Evolutionary conservation across 1,140 invertebrate genomes (phyloP).

Genomic region (Eumaeus atala): DNA sequence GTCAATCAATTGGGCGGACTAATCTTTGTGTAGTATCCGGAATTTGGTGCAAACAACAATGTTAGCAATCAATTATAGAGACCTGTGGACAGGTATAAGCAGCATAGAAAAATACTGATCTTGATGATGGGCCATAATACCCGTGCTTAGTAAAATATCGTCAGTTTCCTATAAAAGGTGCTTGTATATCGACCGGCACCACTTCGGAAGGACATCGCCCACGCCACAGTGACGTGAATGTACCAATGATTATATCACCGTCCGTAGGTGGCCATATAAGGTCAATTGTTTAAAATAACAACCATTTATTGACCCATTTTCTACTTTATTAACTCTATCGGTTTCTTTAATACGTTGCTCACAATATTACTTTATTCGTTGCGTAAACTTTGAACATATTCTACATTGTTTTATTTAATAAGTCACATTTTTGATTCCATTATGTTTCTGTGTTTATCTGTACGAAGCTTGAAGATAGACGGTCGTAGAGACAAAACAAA

Average conservation of each 20-base stretch:
- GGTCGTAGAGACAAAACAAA: background rate
- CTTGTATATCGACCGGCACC: slow-evolving; percentile 23
- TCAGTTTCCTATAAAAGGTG: slow-evolving; percentile 22
- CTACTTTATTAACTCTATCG: slow-evolving; percentile 7
- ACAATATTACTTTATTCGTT: background rate
- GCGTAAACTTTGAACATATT: no score
- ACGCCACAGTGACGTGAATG: slow-evolving; percentile 47
- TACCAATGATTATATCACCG: slow-evolving; percentile 64
- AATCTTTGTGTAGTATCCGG: no score
- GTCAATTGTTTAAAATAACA: slow-evolving; percentile 57
- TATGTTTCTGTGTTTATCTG: no score
- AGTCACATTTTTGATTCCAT: no score
- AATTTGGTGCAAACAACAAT: no score
- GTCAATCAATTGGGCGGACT: no score
- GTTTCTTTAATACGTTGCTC: slow-evolving; percentile 1
- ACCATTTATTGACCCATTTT: slow-evolving; percentile 40
- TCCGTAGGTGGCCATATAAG: slow-evolving; percentile 70
- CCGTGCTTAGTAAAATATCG: no score
- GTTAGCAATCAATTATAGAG: no score
- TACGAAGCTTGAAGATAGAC: background rate
- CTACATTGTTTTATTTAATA: no score
- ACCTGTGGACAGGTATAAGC: no score
- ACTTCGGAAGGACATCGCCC: slow-evolving; percentile 56
- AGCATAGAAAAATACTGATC: no score
- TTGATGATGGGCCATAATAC: no score